These are phyloP conservation scores for Larimichthys polyactis DNA, from an alignment of 2,113 vertebrate genomes.

Conservation along the genomic window DNA sequence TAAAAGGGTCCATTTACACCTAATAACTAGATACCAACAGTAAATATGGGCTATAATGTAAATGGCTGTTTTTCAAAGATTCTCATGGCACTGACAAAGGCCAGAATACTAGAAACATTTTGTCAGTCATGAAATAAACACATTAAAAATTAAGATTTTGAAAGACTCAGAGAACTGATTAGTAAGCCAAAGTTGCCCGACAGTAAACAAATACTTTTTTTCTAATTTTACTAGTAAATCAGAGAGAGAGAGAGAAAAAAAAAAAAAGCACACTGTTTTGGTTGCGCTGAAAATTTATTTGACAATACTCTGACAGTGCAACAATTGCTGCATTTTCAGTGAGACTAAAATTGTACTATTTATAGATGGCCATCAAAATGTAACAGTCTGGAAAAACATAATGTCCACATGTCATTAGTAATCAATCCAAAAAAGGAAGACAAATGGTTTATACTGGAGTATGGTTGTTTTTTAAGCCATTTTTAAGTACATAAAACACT, in stretches of 20 bases:
- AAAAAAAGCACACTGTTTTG: neutral
- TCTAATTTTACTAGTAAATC: neutral
- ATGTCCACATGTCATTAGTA: neutral
- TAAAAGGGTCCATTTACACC: neutral
- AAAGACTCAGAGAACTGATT: neutral
- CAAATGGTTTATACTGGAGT: neutral
- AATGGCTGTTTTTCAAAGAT: neutral
- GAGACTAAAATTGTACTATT: conserved; percentile 10
- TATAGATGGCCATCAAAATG: neutral
- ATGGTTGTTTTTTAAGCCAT: neutral
- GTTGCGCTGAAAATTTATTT: conserved; percentile 42
- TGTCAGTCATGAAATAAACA: neutral
- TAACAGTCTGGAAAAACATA: conserved; percentile 40
- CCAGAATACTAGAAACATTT: neutral
- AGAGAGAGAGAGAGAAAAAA: too few relatives aligned
- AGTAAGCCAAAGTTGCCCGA: neutral
- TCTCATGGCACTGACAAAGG: neutral
- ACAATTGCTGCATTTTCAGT: neutral
- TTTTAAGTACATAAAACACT: neutral
- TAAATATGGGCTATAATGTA: neutral
- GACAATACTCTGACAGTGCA: conserved; percentile 9
- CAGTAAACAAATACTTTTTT: neutral
- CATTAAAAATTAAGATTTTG: neutral
- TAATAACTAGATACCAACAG: neutral
- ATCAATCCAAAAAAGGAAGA: neutral